Evolutionary conservation across 1,140 invertebrate species (phyloP), one percentile per base, ranked within the genome.

Genomic region (Micrasema minimum): DNA sequence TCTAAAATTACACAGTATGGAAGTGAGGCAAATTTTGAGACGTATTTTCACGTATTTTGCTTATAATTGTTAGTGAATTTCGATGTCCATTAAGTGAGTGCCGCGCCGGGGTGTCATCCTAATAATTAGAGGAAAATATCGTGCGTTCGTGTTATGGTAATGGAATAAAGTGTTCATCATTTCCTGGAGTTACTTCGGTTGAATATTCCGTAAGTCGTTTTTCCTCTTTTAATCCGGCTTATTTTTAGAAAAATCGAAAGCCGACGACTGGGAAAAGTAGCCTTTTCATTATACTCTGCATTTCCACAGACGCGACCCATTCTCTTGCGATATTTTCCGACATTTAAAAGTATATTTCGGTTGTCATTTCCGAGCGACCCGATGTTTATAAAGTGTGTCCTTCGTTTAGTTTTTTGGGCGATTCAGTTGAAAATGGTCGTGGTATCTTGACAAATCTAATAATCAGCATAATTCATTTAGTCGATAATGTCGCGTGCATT

Each of bases 1-100:
- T 50, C 67, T 69, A 69, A 69, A 69, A 69, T 69, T 69, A 69
- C 67, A 69, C 31, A 53, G 53, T 23, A 38, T 23, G 26, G 46
- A 46, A 48, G 11, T 16, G 41, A 48, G 55, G 18, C 26, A 69
- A 50, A 55, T 69, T 69, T 61, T 61, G 55, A 59, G 66, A 61
- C 66, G 66, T 69, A 69, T 69, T 69, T 69, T 59, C 41, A 7
- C 22, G 66, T 69, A 69, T 69, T 69, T 69, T 48, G 41, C 66
- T 46, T 61, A 22, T 59, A 69, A 69, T 46, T 59, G 53, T 26
- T 37, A 45, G 38, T 41, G 55, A 69, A 69, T 69, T 55, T 67
- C 53, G 53, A 69, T 50, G 67, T 43, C 10, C 35, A 18, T n/a
- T 26, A 31, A 59, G 67, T 64, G 67, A 51, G 67, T 64, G 67